phyloP scores from a whole-genome alignment of 2,113 vertebrate genomes.

The Vidua macroura region DNA sequence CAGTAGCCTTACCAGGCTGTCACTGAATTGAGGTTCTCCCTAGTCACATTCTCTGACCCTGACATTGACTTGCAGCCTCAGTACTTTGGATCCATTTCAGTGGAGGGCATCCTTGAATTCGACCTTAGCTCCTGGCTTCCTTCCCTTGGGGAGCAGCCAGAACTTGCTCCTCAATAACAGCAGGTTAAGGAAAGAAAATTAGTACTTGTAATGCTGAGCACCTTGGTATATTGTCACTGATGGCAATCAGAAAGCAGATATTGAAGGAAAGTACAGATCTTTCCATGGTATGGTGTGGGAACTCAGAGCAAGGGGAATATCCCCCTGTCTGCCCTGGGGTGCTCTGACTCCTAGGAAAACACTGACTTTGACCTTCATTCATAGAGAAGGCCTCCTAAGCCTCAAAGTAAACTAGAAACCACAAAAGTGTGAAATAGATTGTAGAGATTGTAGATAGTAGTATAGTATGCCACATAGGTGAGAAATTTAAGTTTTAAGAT shows the following conservation, averaged over 20 bases:
- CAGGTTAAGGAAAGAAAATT: background rate
- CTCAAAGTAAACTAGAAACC: too few relatives aligned
- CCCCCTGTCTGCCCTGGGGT: too few relatives aligned
- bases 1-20: background rate
- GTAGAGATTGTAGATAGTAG: too few relatives aligned
- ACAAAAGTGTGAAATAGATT: too few relatives aligned
- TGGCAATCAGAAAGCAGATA: background rate
- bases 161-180: background rate
- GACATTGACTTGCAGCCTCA: background rate
- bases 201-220: background rate
- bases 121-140: background rate
- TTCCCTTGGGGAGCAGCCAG: rapidly evolving
- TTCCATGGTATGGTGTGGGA: background rate
- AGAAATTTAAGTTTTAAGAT: too few relatives aligned
- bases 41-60: background rate
- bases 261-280: background rate
- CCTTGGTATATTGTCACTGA: background rate
- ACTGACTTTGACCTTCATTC: too few relatives aligned
- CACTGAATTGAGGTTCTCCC: rapidly evolving
- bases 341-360: too few relatives aligned
- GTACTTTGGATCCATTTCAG: background rate
- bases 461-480: too few relatives aligned
- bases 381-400: too few relatives aligned
- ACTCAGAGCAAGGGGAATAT: too few relatives aligned
- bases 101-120: background rate